These are phyloP conservation scores for Brachionus angularis DNA, from an alignment of 1,140 invertebrate species.

Conservation along the genomic window DNA sequence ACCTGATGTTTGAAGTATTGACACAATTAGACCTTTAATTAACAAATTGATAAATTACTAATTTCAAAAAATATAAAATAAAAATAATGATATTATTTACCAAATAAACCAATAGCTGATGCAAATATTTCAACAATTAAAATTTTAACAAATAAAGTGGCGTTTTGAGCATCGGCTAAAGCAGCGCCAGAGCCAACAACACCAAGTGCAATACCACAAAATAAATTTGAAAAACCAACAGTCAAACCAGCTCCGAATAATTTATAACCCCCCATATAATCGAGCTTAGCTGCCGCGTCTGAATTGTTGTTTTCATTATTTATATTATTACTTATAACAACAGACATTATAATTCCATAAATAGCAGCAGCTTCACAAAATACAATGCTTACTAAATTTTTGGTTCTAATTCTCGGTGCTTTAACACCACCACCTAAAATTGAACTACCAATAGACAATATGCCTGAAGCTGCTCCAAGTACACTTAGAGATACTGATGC, in stretches of 20 bases:
- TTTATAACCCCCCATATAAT: slow-evolving; percentile 66
- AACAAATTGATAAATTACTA: too few relatives aligned
- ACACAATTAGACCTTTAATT: slow-evolving; percentile 42
- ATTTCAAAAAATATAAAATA: slow-evolving; percentile 2
- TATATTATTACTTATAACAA: slow-evolving; percentile 80
- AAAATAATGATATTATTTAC: slow-evolving; percentile 51
- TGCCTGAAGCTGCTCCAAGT: slow-evolving; percentile 90
- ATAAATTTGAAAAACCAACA: slow-evolving; percentile 86
- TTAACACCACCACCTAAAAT: slow-evolving; percentile 97
- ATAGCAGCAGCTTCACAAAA: slow-evolving; percentile 73
- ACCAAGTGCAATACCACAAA: slow-evolving; percentile 90
- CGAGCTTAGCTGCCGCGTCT: neutral
- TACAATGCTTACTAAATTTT: slow-evolving; percentile 86
- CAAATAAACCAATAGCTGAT: slow-evolving; percentile 93
- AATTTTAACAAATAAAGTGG: slow-evolving; percentile 90
- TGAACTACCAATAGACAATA: slow-evolving; percentile 89
- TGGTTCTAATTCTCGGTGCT: slow-evolving; percentile 95
- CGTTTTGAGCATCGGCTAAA: slow-evolving; percentile 87
- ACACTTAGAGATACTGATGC: slow-evolving; percentile 88
- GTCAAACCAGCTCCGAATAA: slow-evolving; percentile 93
- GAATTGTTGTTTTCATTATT: slow-evolving; percentile 51
- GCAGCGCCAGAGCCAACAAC: slow-evolving; percentile 92
- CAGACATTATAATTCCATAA: slow-evolving; percentile 95
- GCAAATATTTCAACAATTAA: slow-evolving; percentile 97
- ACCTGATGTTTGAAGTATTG: neutral